Evolutionary conservation across 2,888 invertebrate species (phyloP), one percentile per base, ranked within the genome.

Genomic region (Trisateles emortualis): DNA sequence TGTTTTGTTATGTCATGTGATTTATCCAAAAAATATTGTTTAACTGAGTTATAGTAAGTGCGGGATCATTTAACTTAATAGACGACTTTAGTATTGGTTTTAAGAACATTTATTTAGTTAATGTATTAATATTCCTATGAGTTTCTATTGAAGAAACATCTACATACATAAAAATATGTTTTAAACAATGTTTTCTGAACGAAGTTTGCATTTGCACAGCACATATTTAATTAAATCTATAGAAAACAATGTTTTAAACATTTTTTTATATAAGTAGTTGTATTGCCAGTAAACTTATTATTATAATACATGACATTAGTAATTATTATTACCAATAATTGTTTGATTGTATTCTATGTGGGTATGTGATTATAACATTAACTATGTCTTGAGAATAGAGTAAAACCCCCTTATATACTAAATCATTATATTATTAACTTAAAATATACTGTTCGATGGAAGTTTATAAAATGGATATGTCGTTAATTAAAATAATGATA

Each of bases 301-400:
- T 6, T 8, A 26, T 26, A 8, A 26, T 17, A 35, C 35, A 35
- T 35, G 35, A 17, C 35, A 35, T 17, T 36, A 17, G 36, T 14
- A 45, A 8, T 16, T 33, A 43, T 42, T 16, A 8, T 8, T 32
- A 8, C 32, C 36, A 38, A 30, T 22, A 17, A 32, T 43, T 43
- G 9, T 49, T 26, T 26, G 19, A 13, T 26, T 38, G 39, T 29
- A 46, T 35, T 13, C 14, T 47, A 11, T 39, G 30, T 43, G 38
- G 54, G 41, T 62, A 56, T 75, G 74, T 74, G 78, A 64, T 74
- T 74, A 67, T 74, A 72, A 71, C 72, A 69, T 65, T 61, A 55
- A 9, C 52, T 13, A 47, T 33, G 33, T 45, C 33, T 42, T 47
- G 38, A 41, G 29, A 59, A 43, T 58, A 62, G 66, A 70, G 68